Base-by-base conservation (phyloP, 2,888 invertebrate species). In the Dione vanillae region DNA sequence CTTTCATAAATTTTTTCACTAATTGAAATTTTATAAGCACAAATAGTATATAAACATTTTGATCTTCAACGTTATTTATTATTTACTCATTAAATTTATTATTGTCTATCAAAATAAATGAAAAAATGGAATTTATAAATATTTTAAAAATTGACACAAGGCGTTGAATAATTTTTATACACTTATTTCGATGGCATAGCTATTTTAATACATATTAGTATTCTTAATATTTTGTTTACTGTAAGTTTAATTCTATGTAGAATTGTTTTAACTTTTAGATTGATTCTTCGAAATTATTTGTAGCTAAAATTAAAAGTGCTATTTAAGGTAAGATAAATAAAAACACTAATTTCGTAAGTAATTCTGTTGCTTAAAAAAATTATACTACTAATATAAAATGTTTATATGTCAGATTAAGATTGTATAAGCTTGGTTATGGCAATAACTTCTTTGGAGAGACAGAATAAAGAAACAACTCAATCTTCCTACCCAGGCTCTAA, bases 211-310 rank as follows among this genome's bases (percentile, higher is more conserved):
- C 67, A 72, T 66, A 51, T 66, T 75, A 80, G 80, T 79, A 82
- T 72, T 71, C 54, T 72, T 80, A 79, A 84, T 76, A 80, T 76
- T 83, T 82, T 82, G 78, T 77, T 47, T 66, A 61, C 52, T 69
- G 52, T 69, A 69, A 71, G 71, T 71, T 78, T 83, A 81, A 70
- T 83, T 88, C 81, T 78, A 87, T 87, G 88, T 87, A 84, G 83
- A 77, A 73, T 72, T 75, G 73, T 76, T 78, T 70, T 65, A 76
- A 73, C 41, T 56, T 82, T 85, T 80, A n/a, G 27, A 61, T 61
- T 20, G 45, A 27, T 45, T 7, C 20, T 20, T 61, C 61, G 82
- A 90, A 90, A 89, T 90, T 89, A 49, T 84, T 79, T 77, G 89
- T 89, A 81, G 76, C 72, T 72, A 73, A 70, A 69, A 69, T 72